A percentile compares a stretch with the other conserved stretches of the same genome.
These are phyloP conservation scores for Antheraea assamensis DNA, from an alignment of 2,888 invertebrate genomes.

Conservation along the genomic window DNA sequence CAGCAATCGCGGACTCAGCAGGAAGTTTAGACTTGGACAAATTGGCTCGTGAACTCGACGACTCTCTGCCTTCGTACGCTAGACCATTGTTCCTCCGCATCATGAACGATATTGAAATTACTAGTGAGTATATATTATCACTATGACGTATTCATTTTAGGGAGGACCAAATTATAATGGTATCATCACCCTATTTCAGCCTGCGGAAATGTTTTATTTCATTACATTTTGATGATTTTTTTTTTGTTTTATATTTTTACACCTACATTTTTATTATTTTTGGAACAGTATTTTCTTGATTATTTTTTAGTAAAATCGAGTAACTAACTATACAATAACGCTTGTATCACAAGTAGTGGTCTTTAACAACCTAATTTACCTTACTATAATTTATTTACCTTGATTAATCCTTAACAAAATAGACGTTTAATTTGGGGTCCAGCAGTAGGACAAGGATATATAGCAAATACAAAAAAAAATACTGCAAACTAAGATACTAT, in stretches of 20 bases:
- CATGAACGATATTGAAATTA: conserved; percentile 89
- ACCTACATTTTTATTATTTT: no score
- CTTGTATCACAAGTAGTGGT: neutral
- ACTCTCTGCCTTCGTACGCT: conserved; percentile 91
- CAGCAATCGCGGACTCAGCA: conserved; percentile 89
- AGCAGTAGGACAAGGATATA: neutral
- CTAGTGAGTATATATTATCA: conserved; percentile 67
- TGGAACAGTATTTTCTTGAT: neutral
- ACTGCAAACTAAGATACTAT: neutral
- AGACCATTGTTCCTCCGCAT: conserved; percentile 94
- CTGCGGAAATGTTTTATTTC: no score
- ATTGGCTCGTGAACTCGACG: conserved; percentile 85
- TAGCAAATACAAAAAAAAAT: neutral
- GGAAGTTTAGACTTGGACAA: conserved; percentile 81
- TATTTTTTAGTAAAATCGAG: neutral
- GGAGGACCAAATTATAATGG: neutral
- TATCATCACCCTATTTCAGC: no score
- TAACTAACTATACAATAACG: neutral
- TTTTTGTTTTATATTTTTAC: no score
- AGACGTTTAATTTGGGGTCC: neutral
- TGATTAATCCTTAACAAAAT: neutral
- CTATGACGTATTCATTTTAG: neutral
- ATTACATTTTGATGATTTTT: no score
- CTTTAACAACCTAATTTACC: no score
- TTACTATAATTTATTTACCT: no score